Evolutionary conservation across 2,113 vertebrate genomes (phyloP), one percentile per base, ranked within the genome.

Genomic region (Nerophis lumbriciformis): DNA sequence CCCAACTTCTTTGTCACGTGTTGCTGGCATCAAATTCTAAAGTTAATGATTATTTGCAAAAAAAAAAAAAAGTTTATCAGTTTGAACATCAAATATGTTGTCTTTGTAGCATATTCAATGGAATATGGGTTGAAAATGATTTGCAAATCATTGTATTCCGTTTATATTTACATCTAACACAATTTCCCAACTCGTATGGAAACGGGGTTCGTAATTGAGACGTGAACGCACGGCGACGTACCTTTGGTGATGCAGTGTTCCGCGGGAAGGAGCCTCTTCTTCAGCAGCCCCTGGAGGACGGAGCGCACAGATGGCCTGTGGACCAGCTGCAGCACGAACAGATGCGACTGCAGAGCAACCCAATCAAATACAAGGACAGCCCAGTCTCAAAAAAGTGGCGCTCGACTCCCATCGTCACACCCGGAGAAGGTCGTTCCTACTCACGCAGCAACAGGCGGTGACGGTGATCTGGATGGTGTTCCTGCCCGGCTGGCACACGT

Each of bases 381-480:
- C 16, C 7, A 5, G 42, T 45, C 42, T 11, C 3, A 12, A 45
- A 28, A 28, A 42, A 42, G 1, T 8, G 1, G 1, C 4, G 10
- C 42, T 19, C 6, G 19, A 42, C n/a, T 39, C 0, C 19, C 54
- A 51, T 68, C 53, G 13, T 39, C 13, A 28, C n/a, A n/a, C n/a
- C n/a, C n/a, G n/a, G 56, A 1, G 14, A n/a, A 53, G 47, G 15
- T 52, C 51, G 69, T 10, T 11, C 35, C n/a, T 71, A 97, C 97
- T 98, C 88, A 99, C 97, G 61, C 97, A 99, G 73, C 97, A 99
- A 75, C 96, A 99, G 50, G 97, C 97, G 3, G 97, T 99, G 88
- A 99, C 97, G 0, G 97, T 99, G 47, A 99, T 99, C 90, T 99
- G 97, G 85, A 99, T 99, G 50, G 97, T 99, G 92, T 99, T 99